Percentiles rank a stretch among this genome's conserved stretches.
Evolutionary conservation across 2,113 vertebrate species (phyloP).

Genomic region (Cebidichthys violaceus): DNA sequence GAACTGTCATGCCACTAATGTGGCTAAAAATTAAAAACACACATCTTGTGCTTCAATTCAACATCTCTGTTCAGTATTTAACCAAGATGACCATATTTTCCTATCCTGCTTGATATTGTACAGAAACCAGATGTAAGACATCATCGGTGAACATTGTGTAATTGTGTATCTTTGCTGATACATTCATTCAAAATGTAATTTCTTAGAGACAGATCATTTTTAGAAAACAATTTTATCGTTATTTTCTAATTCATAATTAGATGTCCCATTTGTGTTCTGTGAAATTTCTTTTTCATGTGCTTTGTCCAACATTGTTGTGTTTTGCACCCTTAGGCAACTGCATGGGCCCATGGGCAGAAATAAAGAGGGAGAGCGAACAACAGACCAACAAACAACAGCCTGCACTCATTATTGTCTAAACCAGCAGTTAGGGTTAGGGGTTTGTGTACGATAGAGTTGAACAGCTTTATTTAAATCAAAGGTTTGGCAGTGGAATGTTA

Average conservation of each 20-base stretch:
- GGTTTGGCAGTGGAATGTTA: slow-evolving; percentile 75
- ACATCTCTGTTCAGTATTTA: background rate
- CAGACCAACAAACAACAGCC: slow-evolving; percentile 85
- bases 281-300: background rate
- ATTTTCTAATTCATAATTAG: background rate
- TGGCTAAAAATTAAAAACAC: background rate
- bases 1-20: no score
- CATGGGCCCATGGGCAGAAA: slow-evolving; percentile 87
- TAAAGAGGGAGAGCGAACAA: slow-evolving; percentile 77
- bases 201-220: background rate
- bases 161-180: background rate
- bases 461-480: slow-evolving; percentile 90
- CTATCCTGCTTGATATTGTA: background rate
- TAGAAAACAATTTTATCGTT: background rate
- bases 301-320: slow-evolving; percentile 8
- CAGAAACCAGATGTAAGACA: background rate
- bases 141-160: background rate
- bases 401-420: slow-evolving; percentile 91
- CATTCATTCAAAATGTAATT: background rate
- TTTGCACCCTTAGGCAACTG: slow-evolving; percentile 1
- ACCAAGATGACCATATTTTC: background rate
- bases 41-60: background rate
- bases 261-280: background rate
- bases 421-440: slow-evolving; percentile 92
- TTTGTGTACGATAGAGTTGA: slow-evolving; percentile 90